Conservation (phyloP, 2,888 invertebrate genomes). For the Harmothoe impar region DNA sequence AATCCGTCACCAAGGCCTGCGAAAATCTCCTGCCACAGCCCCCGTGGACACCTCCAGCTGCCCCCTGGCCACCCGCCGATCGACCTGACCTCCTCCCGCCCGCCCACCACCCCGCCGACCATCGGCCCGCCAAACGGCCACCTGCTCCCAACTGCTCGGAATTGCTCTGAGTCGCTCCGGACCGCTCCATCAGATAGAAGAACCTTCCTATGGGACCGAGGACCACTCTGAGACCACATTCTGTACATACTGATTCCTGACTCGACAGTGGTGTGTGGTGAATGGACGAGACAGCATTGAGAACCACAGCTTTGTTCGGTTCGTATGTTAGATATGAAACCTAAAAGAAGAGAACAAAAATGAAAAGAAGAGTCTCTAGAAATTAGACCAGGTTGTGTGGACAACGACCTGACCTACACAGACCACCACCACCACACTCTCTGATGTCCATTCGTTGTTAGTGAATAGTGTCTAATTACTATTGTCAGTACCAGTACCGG, state of each 20-base stretch:
- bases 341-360: no score
- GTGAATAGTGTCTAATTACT: constrained; percentile 44
- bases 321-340: no score
- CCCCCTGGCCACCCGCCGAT: constrained; percentile 7
- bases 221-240: no score
- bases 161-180: constrained; percentile 3
- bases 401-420: no score
- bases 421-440: background rate
- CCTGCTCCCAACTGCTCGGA: background rate
- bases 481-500: background rate
- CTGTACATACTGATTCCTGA: no score
- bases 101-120: background rate
- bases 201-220: no score
- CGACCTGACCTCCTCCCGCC: background rate
- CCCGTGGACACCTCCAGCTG: constrained; percentile 21
- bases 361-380: no score
- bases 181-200: background rate
- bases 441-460: background rate
- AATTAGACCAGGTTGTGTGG: no score
- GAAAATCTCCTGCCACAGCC: background rate
- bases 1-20: constrained; percentile 16
- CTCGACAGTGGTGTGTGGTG: no score
- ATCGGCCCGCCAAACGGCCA: constrained; percentile 5
- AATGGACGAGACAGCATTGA: no score
- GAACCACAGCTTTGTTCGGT: no score